A percentile compares a stretch with the other conserved stretches of the same genome.
Evolutionary conservation across 1,140 invertebrate genomes (phyloP).

Genomic region (Apis dorsata): DNA sequence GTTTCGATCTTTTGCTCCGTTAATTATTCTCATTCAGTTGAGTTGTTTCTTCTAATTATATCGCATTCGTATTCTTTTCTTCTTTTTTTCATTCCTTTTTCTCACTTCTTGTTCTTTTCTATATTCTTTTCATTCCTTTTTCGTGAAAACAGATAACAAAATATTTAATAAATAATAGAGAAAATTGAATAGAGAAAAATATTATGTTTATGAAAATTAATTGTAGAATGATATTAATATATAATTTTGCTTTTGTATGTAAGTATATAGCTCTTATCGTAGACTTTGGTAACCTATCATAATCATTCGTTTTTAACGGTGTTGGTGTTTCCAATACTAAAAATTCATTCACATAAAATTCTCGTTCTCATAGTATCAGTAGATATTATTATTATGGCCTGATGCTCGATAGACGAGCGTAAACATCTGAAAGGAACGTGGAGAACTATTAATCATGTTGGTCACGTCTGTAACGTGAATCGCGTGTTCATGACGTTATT

Average conservation of each 20-base stretch:
- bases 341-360: too few relatives aligned
- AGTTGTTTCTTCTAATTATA: constrained; percentile 14
- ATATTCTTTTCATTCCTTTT: too few relatives aligned
- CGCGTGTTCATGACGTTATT: constrained; percentile 45
- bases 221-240: too few relatives aligned
- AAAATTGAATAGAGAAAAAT: too few relatives aligned
- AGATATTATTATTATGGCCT: background rate
- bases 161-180: too few relatives aligned
- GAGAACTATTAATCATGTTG: constrained; percentile 12
- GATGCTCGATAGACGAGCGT: background rate
- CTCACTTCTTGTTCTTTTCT: background rate
- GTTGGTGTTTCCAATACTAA: too few relatives aligned
- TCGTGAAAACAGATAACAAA: too few relatives aligned
- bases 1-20: constrained; percentile 30
- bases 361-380: background rate
- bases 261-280: too few relatives aligned
- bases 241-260: too few relatives aligned
- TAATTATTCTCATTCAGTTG: constrained; percentile 20
- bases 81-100: background rate
- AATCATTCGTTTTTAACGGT: too few relatives aligned
- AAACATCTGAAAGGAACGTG: constrained; percentile 12
- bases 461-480: constrained; percentile 33
- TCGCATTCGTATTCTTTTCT: background rate
- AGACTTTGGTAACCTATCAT: too few relatives aligned
- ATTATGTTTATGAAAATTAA: too few relatives aligned